Base-by-base conservation (phyloP, 2,113 vertebrate genomes). In the Gobiocypris rarus region DNA sequence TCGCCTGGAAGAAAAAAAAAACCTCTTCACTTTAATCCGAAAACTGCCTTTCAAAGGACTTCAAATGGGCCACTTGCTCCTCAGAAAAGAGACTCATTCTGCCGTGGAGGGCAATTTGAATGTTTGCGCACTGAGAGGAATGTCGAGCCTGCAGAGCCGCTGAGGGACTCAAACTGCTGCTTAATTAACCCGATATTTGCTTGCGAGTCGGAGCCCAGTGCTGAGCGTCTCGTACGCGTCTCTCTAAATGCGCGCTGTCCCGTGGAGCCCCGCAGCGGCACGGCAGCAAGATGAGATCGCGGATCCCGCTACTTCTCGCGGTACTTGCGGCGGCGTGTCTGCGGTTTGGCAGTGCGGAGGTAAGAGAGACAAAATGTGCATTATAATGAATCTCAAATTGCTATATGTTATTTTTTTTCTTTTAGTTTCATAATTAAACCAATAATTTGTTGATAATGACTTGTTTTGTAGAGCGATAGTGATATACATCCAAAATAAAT, bases 181-280 rank as follows among this genome's bases (percentile, higher is more conserved):
- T 81, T 73, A 54, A 69, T 52, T 82, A 82, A 75, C 71, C 59
- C 81, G 87, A 82, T 86, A 86, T 87, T 86, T 56, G 38, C 87
- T 26, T 83, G 41, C 75, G 85, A 86, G 75, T 56, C 65, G 81
- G 90, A 88, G 87, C 89, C 89, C 90, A 87, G 86, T 91, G 92
- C 90, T 90, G 92, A 91, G 86, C 88, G 83, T 82, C 90, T 67
- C 10, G 58, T n/a, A 87, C 89, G 92, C 88, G 91, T 91, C 45
- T 90, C 92, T 93, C 92, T 95, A 92, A 93, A 95, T 95, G 94
- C 93, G 88, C 93, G 90, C 91, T 90, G 92, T 90, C 90, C 90
- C 87, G 90, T 75, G 84, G 90, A 90, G 91, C 89, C 90, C 92
- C 91, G 90, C 92, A 90, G 92, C 93, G 90, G 93, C 59, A 80